phyloP scores from a whole-genome alignment of 1,140 invertebrate genomes.

The Danaus melanippus region DNA sequence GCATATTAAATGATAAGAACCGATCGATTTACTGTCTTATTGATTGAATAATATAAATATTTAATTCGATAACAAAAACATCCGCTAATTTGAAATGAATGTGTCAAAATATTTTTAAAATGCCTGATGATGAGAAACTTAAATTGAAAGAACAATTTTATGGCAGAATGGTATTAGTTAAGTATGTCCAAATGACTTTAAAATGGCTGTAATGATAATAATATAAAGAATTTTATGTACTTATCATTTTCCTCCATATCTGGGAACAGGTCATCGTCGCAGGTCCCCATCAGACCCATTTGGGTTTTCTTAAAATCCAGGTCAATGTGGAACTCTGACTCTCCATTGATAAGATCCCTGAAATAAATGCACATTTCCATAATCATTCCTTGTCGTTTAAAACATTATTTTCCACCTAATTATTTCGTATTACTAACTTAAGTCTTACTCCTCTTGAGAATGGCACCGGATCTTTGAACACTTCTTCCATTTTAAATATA shows the following conservation, averaged over 20 bases:
- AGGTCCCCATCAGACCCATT: conserved; percentile 18
- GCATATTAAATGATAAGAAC: too few relatives aligned
- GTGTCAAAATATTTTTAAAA: too few relatives aligned
- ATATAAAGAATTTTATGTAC: conserved; percentile 13
- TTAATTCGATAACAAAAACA: too few relatives aligned
- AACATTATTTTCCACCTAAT: not conserved
- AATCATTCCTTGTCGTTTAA: not conserved
- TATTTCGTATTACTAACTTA: conserved; percentile 27
- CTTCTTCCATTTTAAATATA: conserved; percentile 30
- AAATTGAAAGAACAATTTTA: too few relatives aligned
- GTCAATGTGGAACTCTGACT: conserved; percentile 44
- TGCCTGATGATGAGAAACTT: too few relatives aligned
- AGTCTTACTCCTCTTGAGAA: conserved; percentile 46
- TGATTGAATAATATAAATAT: too few relatives aligned
- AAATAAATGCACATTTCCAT: conserved; percentile 12
- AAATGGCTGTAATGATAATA: too few relatives aligned
- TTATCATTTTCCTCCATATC: conserved; percentile 38
- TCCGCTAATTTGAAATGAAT: too few relatives aligned
- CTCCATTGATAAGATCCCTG: conserved; percentile 40
- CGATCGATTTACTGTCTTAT: too few relatives aligned
- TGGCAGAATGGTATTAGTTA: too few relatives aligned
- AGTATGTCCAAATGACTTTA: too few relatives aligned
- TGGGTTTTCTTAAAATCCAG: conserved; percentile 40
- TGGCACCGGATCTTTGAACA: conserved; percentile 36
- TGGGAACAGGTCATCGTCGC: conserved; percentile 32